phyloP scores from a whole-genome alignment of 1,140 invertebrate species.

The Drosophila sp. region DNA sequence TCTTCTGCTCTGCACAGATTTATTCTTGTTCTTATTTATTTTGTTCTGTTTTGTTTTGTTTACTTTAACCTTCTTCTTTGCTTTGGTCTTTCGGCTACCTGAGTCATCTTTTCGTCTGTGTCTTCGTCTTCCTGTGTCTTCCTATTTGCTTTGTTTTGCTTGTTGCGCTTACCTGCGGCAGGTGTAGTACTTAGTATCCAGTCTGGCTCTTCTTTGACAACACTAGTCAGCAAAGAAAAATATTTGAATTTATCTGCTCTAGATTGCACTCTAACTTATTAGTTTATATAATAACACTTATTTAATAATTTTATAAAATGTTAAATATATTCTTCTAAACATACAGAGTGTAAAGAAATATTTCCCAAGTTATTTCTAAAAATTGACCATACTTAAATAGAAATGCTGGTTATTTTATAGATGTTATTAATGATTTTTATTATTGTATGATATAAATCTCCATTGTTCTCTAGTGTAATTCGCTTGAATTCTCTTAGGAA shows the following conservation, averaged over 20 bases:
- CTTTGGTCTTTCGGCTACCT: conserved; percentile 29
- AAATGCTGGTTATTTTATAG: too few relatives aligned
- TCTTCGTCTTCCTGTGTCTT: not conserved
- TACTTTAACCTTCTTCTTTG: conserved; percentile 11
- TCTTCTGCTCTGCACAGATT: conserved; percentile 37
- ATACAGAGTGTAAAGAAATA: too few relatives aligned
- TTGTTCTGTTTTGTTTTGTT: conserved; percentile 25
- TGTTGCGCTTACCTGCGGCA: conserved; percentile 65
- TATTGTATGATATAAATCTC: not conserved
- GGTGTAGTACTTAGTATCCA: conserved; percentile 38
- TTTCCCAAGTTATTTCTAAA: too few relatives aligned
- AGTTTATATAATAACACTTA: too few relatives aligned
- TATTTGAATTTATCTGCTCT: not conserved
- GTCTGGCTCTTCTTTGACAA: conserved; percentile 10
- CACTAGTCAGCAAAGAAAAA: conserved; percentile 8
- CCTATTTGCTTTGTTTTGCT: conserved; percentile 45
- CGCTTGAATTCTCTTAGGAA: conserved; percentile 35
- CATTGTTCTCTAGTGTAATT: conserved; percentile 43
- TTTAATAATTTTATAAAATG: too few relatives aligned
- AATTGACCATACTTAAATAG: too few relatives aligned
- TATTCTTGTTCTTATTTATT: conserved; percentile 40
- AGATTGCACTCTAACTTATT: too few relatives aligned
- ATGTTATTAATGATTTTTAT: not conserved
- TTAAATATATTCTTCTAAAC: too few relatives aligned
- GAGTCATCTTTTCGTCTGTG: conserved; percentile 11